These are phyloP conservation scores for Augochlora pura DNA, from an alignment of 1,140 invertebrate species.

Conservation along the genomic window DNA sequence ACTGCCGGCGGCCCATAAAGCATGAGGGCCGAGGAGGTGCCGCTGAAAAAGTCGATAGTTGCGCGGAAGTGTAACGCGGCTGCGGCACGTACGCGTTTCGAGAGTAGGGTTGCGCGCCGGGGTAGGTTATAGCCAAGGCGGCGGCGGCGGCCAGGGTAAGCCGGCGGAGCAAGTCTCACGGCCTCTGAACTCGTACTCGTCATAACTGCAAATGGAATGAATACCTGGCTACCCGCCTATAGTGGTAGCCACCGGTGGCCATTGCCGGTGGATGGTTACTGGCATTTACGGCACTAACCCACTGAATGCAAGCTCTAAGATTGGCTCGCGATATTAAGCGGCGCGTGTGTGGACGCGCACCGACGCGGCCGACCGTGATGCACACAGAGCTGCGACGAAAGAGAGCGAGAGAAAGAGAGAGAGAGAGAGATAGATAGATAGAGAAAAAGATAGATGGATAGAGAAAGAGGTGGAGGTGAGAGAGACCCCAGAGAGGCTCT, in stretches of 20 bases:
- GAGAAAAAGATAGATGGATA: conserved; percentile 37
- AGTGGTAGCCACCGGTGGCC: conserved; percentile 72
- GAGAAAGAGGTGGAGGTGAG: no score
- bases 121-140: conserved; percentile 1
- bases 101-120: conserved; percentile 44
- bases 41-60: conserved; percentile 18
- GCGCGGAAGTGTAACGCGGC: conserved; percentile 55
- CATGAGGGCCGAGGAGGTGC: conserved; percentile 34
- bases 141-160: conserved; percentile 46
- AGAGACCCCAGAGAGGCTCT: no score
- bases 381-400: conserved; percentile 26
- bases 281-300: conserved; percentile 73
- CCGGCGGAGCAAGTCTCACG: conserved; percentile 73
- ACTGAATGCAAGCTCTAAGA: conserved; percentile 75
- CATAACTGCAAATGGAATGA: conserved; percentile 80
- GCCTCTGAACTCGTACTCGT: conserved; percentile 78
- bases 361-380: conserved; percentile 15
- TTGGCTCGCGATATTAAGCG: conserved; percentile 77
- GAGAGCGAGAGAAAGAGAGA: conserved; percentile 6
- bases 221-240: conserved; percentile 70
- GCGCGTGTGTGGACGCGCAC: conserved; percentile 47
- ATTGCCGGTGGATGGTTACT: conserved; percentile 71
- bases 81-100: conserved; percentile 45
- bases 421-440: not conserved
- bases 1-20: conserved; percentile 22